Evolutionary conservation across 1,140 invertebrate species (phyloP).

Genomic region (Habropoda laboriosa): DNA sequence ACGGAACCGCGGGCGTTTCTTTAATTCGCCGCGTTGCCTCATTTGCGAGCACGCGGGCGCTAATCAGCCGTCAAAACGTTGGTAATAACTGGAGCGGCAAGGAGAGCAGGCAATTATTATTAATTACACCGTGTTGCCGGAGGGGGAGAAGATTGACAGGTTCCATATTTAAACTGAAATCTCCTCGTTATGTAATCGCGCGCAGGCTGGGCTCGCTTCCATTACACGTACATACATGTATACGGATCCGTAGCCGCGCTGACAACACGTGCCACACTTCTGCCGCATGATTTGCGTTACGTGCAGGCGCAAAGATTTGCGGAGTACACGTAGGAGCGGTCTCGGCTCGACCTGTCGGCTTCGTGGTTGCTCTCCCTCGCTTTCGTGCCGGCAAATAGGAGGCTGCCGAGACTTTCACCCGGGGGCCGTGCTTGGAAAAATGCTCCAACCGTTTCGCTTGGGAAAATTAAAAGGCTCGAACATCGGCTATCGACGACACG

Average conservation of each 20-base stretch:
- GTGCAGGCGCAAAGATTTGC: slow-evolving; percentile 28
- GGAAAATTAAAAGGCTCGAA: slow-evolving; percentile 2
- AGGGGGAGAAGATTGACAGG: slow-evolving; percentile 29
- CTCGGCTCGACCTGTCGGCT: neutral
- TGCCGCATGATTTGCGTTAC: slow-evolving; percentile 51
- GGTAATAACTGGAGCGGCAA: slow-evolving; percentile 15
- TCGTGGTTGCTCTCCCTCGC: slow-evolving; percentile 48
- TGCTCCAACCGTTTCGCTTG: neutral
- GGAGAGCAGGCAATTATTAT: slow-evolving; percentile 35
- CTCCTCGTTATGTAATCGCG: slow-evolving; percentile 32
- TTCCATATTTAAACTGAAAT: slow-evolving; percentile 42
- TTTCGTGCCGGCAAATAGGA: slow-evolving; percentile 28
- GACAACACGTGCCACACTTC: slow-evolving; percentile 50
- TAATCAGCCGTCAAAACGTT: slow-evolving; percentile 23
- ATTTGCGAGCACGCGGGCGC: neutral
- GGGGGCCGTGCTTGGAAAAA: neutral
- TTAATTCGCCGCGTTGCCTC: neutral
- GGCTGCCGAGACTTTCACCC: slow-evolving; percentile 62
- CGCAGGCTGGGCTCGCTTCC: slow-evolving; percentile 10
- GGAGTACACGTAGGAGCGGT: slow-evolving; percentile 23
- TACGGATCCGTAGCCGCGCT: neutral
- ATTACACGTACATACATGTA: neutral
- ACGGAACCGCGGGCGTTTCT: neutral
- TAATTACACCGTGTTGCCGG: slow-evolving; percentile 13
- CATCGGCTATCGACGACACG: too few relatives aligned